Evolutionary conservation across 53 echinoderm and acorn worm genomes (phyloP).

Genomic region (Paracentrotus lividus): DNA sequence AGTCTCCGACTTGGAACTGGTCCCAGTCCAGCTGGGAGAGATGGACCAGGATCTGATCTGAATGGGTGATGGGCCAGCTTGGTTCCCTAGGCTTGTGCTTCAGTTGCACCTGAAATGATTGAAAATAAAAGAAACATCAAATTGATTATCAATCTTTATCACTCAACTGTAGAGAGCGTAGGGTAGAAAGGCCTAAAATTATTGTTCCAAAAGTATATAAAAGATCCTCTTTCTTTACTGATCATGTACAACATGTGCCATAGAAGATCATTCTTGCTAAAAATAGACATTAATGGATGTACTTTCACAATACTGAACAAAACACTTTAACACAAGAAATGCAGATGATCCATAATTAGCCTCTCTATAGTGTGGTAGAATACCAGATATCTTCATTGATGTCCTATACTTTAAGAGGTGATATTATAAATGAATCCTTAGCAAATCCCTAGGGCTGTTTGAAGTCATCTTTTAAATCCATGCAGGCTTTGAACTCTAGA

Average conservation of each 20-base stretch:
- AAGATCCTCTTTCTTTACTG: not conserved
- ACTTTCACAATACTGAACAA: not conserved
- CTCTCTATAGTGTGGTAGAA: not conserved
- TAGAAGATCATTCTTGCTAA: not conserved
- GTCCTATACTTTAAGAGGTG: not conserved
- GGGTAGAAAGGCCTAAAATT: not conserved
- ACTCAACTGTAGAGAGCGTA: not conserved
- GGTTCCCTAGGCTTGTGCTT: constrained; percentile 81
- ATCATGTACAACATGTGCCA: too few relatives aligned
- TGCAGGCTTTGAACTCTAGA: not conserved
- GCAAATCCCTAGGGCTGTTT: not conserved
- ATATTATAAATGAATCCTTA: not conserved
- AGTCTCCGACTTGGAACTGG: constrained; percentile 60
- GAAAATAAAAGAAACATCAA: not conserved
- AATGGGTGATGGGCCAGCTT: constrained; percentile 79
- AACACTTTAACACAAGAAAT: not conserved
- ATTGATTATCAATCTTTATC: not conserved
- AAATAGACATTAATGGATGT: not conserved
- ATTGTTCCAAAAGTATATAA: not conserved
- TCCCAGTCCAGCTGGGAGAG: constrained; percentile 58
- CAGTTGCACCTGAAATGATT: constrained; percentile 73
- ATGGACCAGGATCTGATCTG: constrained; percentile 67
- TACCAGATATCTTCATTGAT: not conserved
- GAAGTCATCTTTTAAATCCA: not conserved
- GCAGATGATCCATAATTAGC: too few relatives aligned